Evolutionary conservation across 2,113 vertebrate genomes (phyloP), one percentile per base, ranked within the genome.

Genomic region (Pomatostomus ruficeps): DNA sequence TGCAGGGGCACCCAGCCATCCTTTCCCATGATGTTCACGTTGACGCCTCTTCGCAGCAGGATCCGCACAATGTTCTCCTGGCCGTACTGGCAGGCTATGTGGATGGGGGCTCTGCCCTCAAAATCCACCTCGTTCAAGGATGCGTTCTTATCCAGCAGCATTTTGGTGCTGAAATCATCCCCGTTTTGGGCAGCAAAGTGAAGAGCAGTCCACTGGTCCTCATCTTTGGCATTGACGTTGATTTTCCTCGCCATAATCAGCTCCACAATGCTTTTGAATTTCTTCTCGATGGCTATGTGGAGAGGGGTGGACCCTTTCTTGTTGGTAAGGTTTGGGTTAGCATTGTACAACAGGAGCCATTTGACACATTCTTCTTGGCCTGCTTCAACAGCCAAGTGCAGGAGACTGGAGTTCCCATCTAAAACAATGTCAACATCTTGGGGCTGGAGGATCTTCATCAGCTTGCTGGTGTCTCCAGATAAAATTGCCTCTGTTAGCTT

Each of bases 391-490:
- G 99, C 99, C 74, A 99, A 97, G 93, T 99, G 99, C 75, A 99
- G 98, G 40, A 99, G 98, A 73, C 98, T 98, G 68, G 96, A 98
- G 7, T 98, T 98, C 18, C 98, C 98, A 2, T 99, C 99, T 22
- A 99, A 97, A 19, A 98, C 97, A 86, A 99, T 98, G 88, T 99
- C 99, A 14, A 99, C 99, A 40, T 99, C 99, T 97, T 99, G 99
- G n/a, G 99, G 99, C 97, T 99, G 99, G 46, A 99, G 98, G 94
- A 99, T 99, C 98, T 99, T 99, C 99, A 99, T 99, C 81, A 99
- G 97, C 97, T 99, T 99, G 91, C 98, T 97, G 2, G 98, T 99
- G 93, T 99, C 99, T 93, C 99, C 99, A 5, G 93, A 98, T 61
- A 98, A 75, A 75, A 99, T 98, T 58, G 99, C 99, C 7, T 99